Evolutionary conservation across 2,113 vertebrate species (phyloP), one percentile per base, ranked within the genome.

Genomic region (Suricata suricatta): DNA sequence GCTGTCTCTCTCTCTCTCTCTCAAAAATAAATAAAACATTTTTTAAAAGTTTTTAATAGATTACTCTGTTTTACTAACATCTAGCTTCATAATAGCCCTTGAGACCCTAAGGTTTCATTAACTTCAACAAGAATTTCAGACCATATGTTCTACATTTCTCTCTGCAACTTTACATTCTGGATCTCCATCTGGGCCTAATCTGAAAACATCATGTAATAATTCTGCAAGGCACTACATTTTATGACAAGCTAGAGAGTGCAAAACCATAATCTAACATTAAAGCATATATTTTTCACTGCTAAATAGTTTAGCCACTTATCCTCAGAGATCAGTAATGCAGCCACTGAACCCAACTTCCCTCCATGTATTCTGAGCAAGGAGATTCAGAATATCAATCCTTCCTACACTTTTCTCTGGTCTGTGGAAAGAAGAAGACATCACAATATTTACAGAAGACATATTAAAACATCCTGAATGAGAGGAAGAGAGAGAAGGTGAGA

Each of bases 131-230:
- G 74, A 72, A 85, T 63, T 54, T 21, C 44, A 93, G 17, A 88
- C 25, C 80, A 87, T 76, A 52, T 85, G 57, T 77, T 72, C 60
- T 0, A 83, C 21, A 85, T 94, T 86, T 96, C 33, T 90, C 92
- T 77, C 63, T 79, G 38, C 35, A 74, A 52, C 83, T 96, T 83
- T 87, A 72, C 54, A 63, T 88, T 90, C 38, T 92, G 87, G 54
- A 23, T 92, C n/a, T 77, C 83, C 87, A 84, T 92, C 90, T 95
- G 69, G 68, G 35, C n/a, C 71, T 91, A 89, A 95, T 95, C n/a
- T 1, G 25, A 66, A 93, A 98, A 71, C 54, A 84, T 82, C 60
- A 92, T 95, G 83, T 44, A 83, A 93, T 86, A 60, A 66, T 97
- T 94, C 64, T 14, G 31, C 44, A 33, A 44, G 44, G 11, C 50